Evolutionary conservation across 1,140 invertebrate genomes (phyloP), one percentile per base, ranked within the genome.

Genomic region (Ladona fulva): DNA sequence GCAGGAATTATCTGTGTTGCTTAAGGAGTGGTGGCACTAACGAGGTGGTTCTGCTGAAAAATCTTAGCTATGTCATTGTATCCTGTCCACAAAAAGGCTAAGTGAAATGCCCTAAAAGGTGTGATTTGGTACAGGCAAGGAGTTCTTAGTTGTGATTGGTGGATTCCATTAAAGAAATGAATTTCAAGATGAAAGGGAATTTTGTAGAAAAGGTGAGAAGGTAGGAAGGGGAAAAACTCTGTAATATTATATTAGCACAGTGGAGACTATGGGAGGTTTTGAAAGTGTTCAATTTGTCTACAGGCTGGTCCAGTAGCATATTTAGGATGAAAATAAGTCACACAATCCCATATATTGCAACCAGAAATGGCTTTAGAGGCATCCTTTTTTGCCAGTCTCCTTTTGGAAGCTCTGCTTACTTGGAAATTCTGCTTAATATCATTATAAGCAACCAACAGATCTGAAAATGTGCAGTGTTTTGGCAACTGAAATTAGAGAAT

Each of bases 201-300:
- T 1, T 37, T 37, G 5, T 19, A 22, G 12, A 66, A 19, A 22
- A 66, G 52, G 52, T 66, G 52, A 66, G 52, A 66, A 22, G 3
- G 52, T 3, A 66, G 52, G 52, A 22, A 66, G 52, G 52, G 52
- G 52, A 66, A 3, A 12, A 66, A 66, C 16, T 16, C 5, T 66
- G 52, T 66, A 19, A 66, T 19, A 66, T 66, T 66, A 22, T 66
- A 19, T 16, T 66, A 22, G n/a, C 12, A 12, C 52, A 66, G 52
- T 66, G 3, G 12, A 12, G 14, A 66, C 16, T 16, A 12, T 66
- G 3, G 1, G 52, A 66, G 52, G 5, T 66, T 66, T 66, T 19
- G n/a, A 19, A 66, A 66, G 52, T 66, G 52, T 66, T 66, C 52
- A 66, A 66, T 66, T 37, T 66, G 52, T 66, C 52, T 66, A 66